phyloP scores from a whole-genome alignment of 2,888 invertebrate species.

The Parapristionchus giblindavisi region DNA sequence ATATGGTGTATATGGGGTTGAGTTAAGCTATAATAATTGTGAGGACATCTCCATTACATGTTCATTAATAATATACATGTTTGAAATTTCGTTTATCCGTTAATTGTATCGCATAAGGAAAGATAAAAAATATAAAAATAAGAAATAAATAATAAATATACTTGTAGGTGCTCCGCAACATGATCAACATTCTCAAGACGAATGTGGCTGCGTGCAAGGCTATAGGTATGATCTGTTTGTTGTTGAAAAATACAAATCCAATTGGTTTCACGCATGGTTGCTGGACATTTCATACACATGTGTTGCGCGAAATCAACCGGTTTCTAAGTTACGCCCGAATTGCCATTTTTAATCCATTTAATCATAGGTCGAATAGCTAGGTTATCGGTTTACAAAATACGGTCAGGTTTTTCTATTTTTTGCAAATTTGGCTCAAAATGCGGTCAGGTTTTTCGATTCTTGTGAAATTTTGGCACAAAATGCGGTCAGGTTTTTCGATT shows the following conservation, averaged over 20 bases:
- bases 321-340: too few relatives aligned
- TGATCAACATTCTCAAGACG: constrained; percentile 96
- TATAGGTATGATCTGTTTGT: constrained; percentile 76
- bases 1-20: background rate
- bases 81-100: background rate
- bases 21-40: background rate
- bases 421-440: too few relatives aligned
- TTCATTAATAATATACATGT: background rate
- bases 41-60: background rate
- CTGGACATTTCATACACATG: background rate
- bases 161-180: constrained; percentile 87
- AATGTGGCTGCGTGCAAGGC: constrained; percentile 99
- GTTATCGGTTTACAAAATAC: too few relatives aligned
- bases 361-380: too few relatives aligned
- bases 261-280: background rate
- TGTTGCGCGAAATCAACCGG: background rate
- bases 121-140: background rate
- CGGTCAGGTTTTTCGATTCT: too few relatives aligned
- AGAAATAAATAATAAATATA: background rate
- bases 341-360: too few relatives aligned
- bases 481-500: too few relatives aligned
- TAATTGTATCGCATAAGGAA: background rate
- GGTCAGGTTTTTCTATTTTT: too few relatives aligned
- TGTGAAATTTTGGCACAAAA: too few relatives aligned
- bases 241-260: background rate